phyloP scores from a whole-genome alignment of 2,113 vertebrate species.

The Petrocephalus microphthalmus region DNA sequence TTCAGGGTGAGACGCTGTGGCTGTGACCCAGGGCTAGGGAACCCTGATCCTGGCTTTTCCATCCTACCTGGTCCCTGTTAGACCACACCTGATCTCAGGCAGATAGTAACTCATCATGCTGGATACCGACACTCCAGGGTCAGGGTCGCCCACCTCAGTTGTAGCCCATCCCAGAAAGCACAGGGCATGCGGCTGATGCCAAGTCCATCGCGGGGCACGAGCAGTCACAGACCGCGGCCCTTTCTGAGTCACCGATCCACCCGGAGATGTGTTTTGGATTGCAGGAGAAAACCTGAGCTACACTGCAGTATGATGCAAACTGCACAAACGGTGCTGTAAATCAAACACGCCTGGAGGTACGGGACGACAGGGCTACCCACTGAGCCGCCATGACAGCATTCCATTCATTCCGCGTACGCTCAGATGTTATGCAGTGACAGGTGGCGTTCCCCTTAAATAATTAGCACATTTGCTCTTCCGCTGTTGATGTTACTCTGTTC shows the following conservation, averaged over 20 bases:
- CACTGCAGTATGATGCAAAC: neutral
- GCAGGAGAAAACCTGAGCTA: neutral
- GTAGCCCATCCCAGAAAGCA: no score
- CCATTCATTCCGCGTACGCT: neutral
- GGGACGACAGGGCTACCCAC: neutral
- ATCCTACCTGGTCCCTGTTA: no score
- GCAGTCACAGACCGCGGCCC: neutral
- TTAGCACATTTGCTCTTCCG: neutral
- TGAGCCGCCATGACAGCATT: neutral
- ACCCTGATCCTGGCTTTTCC: no score
- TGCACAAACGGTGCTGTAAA: neutral
- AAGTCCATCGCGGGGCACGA: neutral
- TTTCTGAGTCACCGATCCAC: neutral
- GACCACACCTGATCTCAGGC: no score
- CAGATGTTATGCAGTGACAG: neutral
- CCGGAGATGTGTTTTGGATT: neutral
- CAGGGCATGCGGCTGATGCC: neutral
- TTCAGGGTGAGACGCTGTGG: no score
- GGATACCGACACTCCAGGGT: no score
- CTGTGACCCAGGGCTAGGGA: no score
- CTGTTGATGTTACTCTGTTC: neutral
- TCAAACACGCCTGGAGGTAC: neutral
- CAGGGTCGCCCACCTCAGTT: no score
- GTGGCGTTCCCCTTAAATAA: neutral
- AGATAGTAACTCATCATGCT: no score